Evolutionary conservation across 2,888 invertebrate genomes (phyloP).

Genomic region (Ypsolopha sequella): DNA sequence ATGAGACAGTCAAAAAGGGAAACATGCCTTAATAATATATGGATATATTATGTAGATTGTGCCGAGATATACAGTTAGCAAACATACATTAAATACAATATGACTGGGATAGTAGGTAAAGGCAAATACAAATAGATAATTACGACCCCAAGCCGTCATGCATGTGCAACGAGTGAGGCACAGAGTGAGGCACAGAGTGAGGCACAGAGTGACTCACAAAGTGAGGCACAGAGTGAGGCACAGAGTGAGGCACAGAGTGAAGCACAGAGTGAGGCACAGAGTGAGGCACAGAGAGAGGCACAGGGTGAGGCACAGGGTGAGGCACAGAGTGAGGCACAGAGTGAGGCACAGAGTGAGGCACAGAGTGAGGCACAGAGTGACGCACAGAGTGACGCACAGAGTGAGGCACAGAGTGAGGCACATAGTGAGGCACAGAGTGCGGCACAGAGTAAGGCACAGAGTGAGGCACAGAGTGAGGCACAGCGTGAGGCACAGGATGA

Average conservation of each 20-base stretch:
- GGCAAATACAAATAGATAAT: too few relatives aligned
- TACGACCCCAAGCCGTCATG: neutral
- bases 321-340: neutral
- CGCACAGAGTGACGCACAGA: neutral
- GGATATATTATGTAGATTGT: too few relatives aligned
- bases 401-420: conserved; percentile 8
- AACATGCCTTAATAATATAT: too few relatives aligned
- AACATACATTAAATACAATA: too few relatives aligned
- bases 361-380: neutral
- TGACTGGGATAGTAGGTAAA: too few relatives aligned
- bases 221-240: conserved; percentile 6
- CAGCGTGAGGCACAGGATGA: neutral
- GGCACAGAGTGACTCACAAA: conserved; percentile 16
- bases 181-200: conserved; percentile 28
- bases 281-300: too few relatives aligned
- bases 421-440: conserved; percentile 33
- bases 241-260: conserved; percentile 33
- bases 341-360: conserved; percentile 30
- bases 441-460: too few relatives aligned
- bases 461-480: conserved; percentile 27
- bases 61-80: too few relatives aligned
- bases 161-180: neutral
- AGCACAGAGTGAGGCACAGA: neutral
- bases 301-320: too few relatives aligned
- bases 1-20: too few relatives aligned